Evolutionary conservation across 1,140 invertebrate genomes (phyloP), one percentile per base, ranked within the genome.

Genomic region (Thalassaphorura encarpata): DNA sequence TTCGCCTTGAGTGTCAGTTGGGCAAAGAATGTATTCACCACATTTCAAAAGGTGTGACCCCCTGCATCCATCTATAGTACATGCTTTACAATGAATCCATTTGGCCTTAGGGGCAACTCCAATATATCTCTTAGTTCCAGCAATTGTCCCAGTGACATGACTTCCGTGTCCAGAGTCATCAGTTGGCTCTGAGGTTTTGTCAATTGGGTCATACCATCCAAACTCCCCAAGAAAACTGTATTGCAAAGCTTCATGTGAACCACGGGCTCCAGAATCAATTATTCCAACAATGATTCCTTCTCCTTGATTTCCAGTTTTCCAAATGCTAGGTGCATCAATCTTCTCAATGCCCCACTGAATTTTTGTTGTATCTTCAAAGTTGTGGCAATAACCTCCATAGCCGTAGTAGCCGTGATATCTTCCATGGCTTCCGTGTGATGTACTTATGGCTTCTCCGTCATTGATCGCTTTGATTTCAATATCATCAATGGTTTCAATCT

Each of bases 21-120:
- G 58, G 21, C 58, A 61, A 15, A 43, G 6, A 2, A 61, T 26
- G n/a, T 24, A 61, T 53, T 61, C 48, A 3, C 53, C 58, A 49
- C 58, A 61, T 24, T 31, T 33, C 3, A 61, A 24, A 8, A 61
- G 28, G 40, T 52, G 46, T 15, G 21, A 5, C 24, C 41, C 36
- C 13, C 26, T 31, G 28, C 58, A 61, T 18, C 24, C 19, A 13
- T 33, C n/a, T 8, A 4, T 24, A 11, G 19, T 5, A 48, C 50
- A 58, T 15, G 31, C 50, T 23, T 52, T 51, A 42, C 58, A 60
- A 3, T 46, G 46, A 26, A 52, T 36, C 58, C 58, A 60, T 45
- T 51, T 41, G 2, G 46, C 39, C 6, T 13, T 36, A 11, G 55
- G 55, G 36, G 55, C 55, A 4, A 57, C 55, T 5, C 55, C 55